Evolutionary conservation across 2,113 vertebrate species (phyloP), one percentile per base, ranked within the genome.

Genomic region (Bucco capensis): DNA sequence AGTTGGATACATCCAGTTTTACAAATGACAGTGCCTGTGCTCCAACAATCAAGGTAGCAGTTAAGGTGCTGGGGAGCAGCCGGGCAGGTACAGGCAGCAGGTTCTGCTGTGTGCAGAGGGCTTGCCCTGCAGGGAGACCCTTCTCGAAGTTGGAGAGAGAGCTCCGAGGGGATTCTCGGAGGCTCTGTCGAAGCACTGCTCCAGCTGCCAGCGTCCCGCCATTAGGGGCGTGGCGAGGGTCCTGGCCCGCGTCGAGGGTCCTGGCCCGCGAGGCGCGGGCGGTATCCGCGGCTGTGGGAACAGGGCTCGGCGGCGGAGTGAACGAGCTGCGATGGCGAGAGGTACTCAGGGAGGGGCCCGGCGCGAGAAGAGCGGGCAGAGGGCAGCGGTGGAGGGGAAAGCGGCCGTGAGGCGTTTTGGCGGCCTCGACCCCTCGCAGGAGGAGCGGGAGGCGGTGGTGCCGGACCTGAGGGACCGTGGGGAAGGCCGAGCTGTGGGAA

Each of bases 1-100:
- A 4, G 30, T 27, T 8, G 1, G 27, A 2, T 3, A 11, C 9
- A 1, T 2, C 28, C 17, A 0, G 0, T 18, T 50, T 8, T 5
- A 40, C 24, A 5, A 10, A 4, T 8, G 4, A 1, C 23, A 0
- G 23, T 4, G 28, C 17, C 23, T 15, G 27, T 12, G 30, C 49
- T 6, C 23, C 5, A 19, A 11, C 38, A 19, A 42, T n/a, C n/a
- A n/a, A n/a, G n/a, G n/a, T n/a, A n/a, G n/a, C n/a, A n/a, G n/a
- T n/a, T n/a, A n/a, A n/a, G n/a, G 38, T 5, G 14, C 19, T 1
- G 23, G 42, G 13, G 22, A 10, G 51, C 5, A 22, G 54, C 44
- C 1, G 8, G 53, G 30, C 17, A 6, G 14, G 23, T 6, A 6
- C 2, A 10, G 16, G 53, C 2, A 3, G 33, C 23, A 2, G 23